Percentiles rank a stretch among this genome's conserved stretches.
Conservation (phyloP, 2,113 vertebrate genomes). For the Abramis brama region DNA sequence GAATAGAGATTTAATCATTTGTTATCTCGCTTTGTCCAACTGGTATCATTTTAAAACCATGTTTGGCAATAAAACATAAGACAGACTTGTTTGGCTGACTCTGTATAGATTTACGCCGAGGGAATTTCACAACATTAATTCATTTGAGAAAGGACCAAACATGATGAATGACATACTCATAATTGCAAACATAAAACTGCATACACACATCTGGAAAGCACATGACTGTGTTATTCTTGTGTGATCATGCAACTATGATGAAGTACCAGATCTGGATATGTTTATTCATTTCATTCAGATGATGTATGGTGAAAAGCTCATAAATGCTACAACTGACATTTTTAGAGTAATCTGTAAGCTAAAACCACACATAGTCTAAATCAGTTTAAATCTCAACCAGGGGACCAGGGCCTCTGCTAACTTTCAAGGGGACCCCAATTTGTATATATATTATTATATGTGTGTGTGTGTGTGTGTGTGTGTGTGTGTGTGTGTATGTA, state of each 20-base stretch:
- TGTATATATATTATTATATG: no score
- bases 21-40: not conserved
- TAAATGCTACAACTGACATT: not conserved
- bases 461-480: no score
- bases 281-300: not conserved
- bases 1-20: not conserved
- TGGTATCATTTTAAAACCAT: not conserved
- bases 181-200: not conserved
- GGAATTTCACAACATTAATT: slow-evolving; percentile 38
- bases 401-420: not conserved
- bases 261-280: not conserved
- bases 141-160: not conserved
- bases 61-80: slow-evolving; percentile 34
- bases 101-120: not conserved
- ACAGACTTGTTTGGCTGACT: slow-evolving; percentile 16
- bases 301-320: not conserved
- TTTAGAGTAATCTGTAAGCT: not conserved
- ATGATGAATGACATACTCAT: not conserved
- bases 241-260: not conserved
- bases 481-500: no score
- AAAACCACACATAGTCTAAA: not conserved
- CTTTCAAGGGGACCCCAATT: not conserved
- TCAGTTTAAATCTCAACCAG: not conserved
- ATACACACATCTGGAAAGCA: not conserved
- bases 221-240: not conserved